Evolutionary conservation across 1,140 invertebrate genomes (phyloP).

Genomic region (Protaetia brevitarsis): DNA sequence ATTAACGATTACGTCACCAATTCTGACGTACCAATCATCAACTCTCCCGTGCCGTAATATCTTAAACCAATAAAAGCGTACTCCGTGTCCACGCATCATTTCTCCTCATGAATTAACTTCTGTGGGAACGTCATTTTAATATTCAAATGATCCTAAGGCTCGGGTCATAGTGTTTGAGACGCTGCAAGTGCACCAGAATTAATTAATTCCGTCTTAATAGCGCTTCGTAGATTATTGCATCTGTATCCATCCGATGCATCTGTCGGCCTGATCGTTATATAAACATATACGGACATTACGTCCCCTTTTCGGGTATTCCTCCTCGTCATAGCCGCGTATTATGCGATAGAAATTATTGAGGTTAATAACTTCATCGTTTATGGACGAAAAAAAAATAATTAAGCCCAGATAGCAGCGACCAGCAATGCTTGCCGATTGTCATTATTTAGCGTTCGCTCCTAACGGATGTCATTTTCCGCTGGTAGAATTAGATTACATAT

Average conservation of each 20-base stretch:
- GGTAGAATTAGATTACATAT: background rate
- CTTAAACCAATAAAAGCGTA: no score
- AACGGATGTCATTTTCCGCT: conserved; percentile 17
- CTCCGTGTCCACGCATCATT: background rate
- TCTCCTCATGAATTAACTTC: background rate
- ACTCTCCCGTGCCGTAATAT: no score
- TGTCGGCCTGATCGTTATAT: background rate
- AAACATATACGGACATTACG: background rate
- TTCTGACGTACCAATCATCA: no score
- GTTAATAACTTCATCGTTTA: conserved; percentile 16
- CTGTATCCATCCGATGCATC: background rate
- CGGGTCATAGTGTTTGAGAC: background rate
- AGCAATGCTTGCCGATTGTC: conserved; percentile 6
- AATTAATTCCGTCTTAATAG: background rate
- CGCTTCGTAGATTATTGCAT: background rate
- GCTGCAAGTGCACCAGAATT: background rate
- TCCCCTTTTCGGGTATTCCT: background rate
- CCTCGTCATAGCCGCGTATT: background rate
- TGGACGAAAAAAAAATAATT: background rate
- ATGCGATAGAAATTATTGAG: conserved; percentile 13
- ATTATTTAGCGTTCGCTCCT: background rate
- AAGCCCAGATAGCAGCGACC: background rate
- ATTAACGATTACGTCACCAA: no score
- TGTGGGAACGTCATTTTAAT: conserved; percentile 6
- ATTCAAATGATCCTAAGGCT: background rate